phyloP scores from a whole-genome alignment of 2,888 invertebrate genomes.

The Leptopilina myrica region DNA sequence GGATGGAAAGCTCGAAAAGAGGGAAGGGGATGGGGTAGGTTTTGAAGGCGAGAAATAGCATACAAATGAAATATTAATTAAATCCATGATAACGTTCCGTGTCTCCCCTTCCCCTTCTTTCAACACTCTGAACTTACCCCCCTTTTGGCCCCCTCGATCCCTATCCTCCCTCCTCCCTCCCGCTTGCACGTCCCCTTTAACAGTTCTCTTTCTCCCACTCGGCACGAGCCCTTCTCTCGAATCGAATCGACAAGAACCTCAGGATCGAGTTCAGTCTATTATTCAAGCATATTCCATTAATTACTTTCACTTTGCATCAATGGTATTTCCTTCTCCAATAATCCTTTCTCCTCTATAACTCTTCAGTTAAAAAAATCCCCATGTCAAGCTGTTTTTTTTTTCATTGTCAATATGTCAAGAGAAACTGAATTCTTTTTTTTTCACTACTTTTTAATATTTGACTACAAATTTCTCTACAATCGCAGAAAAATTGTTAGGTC shows the following conservation, averaged over 20 bases:
- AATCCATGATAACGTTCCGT: constrained; percentile 68
- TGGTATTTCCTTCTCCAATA: constrained; percentile 66
- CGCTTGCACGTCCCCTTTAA: constrained; percentile 8
- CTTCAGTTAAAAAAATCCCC: not conserved
- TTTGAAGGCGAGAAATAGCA: constrained; percentile 65
- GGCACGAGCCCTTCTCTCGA: constrained; percentile 43
- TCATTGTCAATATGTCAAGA: constrained; percentile 13
- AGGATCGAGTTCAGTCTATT: constrained; percentile 62
- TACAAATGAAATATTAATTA: constrained; percentile 74
- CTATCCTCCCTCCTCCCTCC: constrained; percentile 31
- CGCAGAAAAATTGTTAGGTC: too few relatives aligned
- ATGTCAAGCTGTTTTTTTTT: constrained; percentile 16
- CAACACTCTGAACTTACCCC: constrained; percentile 27
- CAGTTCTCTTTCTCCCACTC: constrained; percentile 47
- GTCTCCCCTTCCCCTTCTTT: constrained; percentile 50
- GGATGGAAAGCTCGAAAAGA: constrained; percentile 40
- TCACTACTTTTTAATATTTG: not conserved
- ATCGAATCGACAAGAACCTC: constrained; percentile 48
- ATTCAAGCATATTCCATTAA: constrained; percentile 63
- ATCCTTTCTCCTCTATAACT: constrained; percentile 46
- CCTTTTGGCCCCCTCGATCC: constrained; percentile 36
- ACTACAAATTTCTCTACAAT: not conserved
- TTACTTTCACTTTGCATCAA: constrained; percentile 67
- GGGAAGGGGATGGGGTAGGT: too few relatives aligned
- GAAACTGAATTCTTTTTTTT: constrained; percentile 4